These are phyloP conservation scores for Drosophila seclusa DNA, from an alignment of 2,888 invertebrate genomes.

Conservation along the genomic window DNA sequence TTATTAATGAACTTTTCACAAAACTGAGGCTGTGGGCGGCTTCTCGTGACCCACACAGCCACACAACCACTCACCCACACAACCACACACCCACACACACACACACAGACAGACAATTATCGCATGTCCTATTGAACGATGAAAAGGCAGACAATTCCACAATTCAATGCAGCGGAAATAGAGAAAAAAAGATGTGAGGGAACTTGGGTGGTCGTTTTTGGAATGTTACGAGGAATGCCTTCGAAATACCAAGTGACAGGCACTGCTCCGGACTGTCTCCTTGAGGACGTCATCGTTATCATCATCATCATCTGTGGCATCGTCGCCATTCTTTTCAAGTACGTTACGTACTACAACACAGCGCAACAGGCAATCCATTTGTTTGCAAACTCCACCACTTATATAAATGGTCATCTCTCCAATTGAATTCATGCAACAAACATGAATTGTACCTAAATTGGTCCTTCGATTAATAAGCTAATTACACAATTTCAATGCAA, in stretches of 20 bases:
- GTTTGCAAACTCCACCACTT: neutral
- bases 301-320: slow-evolving; percentile 51
- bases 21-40: slow-evolving; percentile 38
- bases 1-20: slow-evolving; percentile 76
- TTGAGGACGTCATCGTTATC: slow-evolving; percentile 48
- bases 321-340: slow-evolving; percentile 65
- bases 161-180: slow-evolving; percentile 56
- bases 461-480: neutral
- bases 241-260: slow-evolving; percentile 66
- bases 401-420: neutral
- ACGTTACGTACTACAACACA: slow-evolving; percentile 49
- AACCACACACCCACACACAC: slow-evolving; percentile 18
- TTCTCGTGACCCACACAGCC: slow-evolving; percentile 37
- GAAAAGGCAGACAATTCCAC: slow-evolving; percentile 53
- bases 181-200: slow-evolving; percentile 21
- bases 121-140: slow-evolving; percentile 47
- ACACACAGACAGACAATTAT: slow-evolving; percentile 32
- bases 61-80: slow-evolving; percentile 22
- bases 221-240: slow-evolving; percentile 72
- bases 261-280: slow-evolving; percentile 44
- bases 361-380: slow-evolving; percentile 34
- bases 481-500: neutral
- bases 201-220: slow-evolving; percentile 32
- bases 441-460: neutral
- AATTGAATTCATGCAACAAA: neutral